Evolutionary conservation across 2,113 vertebrate species (phyloP), one percentile per base, ranked within the genome.

Genomic region (Sylvia atricapilla): DNA sequence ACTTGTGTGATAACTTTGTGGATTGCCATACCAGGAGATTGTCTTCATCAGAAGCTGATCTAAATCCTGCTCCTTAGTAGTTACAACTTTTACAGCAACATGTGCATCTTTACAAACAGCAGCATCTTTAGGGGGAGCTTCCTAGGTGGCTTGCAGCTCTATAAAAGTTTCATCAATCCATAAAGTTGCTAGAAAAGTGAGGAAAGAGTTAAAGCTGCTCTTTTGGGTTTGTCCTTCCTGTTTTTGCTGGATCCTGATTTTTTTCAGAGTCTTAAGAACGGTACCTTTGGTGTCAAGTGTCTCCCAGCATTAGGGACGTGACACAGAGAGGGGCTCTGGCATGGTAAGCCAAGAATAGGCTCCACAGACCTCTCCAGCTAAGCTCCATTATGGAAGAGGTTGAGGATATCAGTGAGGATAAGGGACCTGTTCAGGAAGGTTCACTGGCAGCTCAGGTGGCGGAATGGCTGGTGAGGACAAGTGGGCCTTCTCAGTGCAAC

Each of bases 151-250:
- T 82, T 67, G 60, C 37, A 37, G 21, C 31, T 93, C 49, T 78
- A 0, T 55, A 53, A 74, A 86, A n/a, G 31, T 80, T 88, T 30
- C 27, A 8, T 43, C 35, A 30, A 56, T 69, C 55, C 50, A 49
- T 70, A n/a, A 19, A 56, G 12, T 30, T 85, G 62, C 46, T 90
- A 39, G 35, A 33, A 83, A 88, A 88, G 23, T n/a, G 35, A 89
- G 41, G 33, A 46, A 59, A 21, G 53, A 30, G 55, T 86, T 89
- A 93, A 86, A 84, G 7, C 17, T 85, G 17, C 55, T 89, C 7
- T 72, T 84, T 53, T 76, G 58, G 39, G 22, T 59, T 93, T 84
- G 50, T 72, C 41, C 41, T 75, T 94, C 37, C 67, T 87, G 11
- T 6, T 83, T 73, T 80, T 93, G 47, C 55, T 74, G 43, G 22